These are phyloP conservation scores for Balanococcus diminutus DNA, from an alignment of 2,888 invertebrate species.

Conservation along the genomic window DNA sequence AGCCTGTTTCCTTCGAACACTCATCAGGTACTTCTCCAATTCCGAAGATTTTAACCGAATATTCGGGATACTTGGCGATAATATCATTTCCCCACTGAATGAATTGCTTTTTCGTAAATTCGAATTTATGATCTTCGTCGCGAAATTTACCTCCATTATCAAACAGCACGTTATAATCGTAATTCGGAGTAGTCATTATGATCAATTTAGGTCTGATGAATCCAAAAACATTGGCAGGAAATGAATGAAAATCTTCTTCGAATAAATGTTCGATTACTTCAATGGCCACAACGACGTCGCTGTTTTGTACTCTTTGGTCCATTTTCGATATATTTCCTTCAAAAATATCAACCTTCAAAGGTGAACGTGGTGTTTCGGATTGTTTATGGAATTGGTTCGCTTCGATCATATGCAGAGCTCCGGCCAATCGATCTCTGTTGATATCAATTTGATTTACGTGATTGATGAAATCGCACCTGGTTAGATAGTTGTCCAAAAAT, in stretches of 20 bases:
- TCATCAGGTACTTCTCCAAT: slow-evolving; percentile 76
- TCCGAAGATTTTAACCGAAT: slow-evolving; percentile 74
- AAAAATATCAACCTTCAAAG: slow-evolving; percentile 70
- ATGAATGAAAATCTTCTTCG: slow-evolving; percentile 72
- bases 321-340: slow-evolving; percentile 78
- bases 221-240: slow-evolving; percentile 81
- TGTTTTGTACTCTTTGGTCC: slow-evolving; percentile 70
- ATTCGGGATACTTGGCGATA: slow-evolving; percentile 72
- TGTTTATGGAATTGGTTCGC: neutral
- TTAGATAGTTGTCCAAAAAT: slow-evolving; percentile 3
- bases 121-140: slow-evolving; percentile 91
- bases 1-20: slow-evolving; percentile 70
- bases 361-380: slow-evolving; percentile 58
- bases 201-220: slow-evolving; percentile 79
- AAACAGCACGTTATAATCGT: slow-evolving; percentile 86
- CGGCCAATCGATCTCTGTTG: neutral
- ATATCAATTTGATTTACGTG: slow-evolving; percentile 38
- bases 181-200: slow-evolving; percentile 88
- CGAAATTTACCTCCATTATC: slow-evolving; percentile 71
- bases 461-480: neutral
- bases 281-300: slow-evolving; percentile 81
- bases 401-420: neutral
- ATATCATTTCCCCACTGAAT: slow-evolving; percentile 80
- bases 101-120: slow-evolving; percentile 87
- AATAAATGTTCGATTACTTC: slow-evolving; percentile 93